Evolutionary conservation across 2,888 invertebrate genomes (phyloP).

Genomic region (Altica lythri): DNA sequence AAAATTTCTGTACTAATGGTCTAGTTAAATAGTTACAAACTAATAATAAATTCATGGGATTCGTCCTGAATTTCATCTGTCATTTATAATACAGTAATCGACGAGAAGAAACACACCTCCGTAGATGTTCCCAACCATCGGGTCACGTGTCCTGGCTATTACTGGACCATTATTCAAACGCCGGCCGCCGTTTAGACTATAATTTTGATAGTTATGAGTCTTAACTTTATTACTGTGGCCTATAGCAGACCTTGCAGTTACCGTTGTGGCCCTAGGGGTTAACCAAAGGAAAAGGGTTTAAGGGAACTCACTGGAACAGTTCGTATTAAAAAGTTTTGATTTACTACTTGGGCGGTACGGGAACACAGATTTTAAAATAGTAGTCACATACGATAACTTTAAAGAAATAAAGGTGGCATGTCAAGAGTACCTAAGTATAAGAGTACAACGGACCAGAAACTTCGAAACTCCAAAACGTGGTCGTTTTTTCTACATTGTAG

Average conservation of each 20-base stretch:
- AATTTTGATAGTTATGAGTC: conserved; percentile 27
- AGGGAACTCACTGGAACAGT: neutral
- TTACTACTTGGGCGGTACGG: neutral
- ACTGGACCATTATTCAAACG: conserved; percentile 20
- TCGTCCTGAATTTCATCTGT: conserved; percentile 1
- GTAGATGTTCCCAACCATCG: neutral
- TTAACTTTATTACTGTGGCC: conserved; percentile 21
- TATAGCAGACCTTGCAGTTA: conserved; percentile 1
- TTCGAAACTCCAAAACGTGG: no score
- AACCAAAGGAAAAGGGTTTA: conserved; percentile 6
- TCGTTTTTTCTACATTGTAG: no score
- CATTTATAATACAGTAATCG: neutral
- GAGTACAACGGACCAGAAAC: no score
- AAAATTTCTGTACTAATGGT: no score
- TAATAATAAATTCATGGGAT: conserved; percentile 1
- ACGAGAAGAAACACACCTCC: conserved; percentile 3
- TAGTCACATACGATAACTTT: no score
- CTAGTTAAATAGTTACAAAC: no score
- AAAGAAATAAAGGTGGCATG: no score
- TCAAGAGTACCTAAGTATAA: no score
- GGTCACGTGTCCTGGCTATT: conserved; percentile 20
- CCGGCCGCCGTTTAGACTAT: conserved; percentile 12
- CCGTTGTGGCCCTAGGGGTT: conserved; percentile 1
- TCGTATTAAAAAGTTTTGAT: neutral
- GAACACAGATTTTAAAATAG: no score